Evolutionary conservation across 2,113 vertebrate species (phyloP), one percentile per base, ranked within the genome.

Genomic region (Morphnarchus princeps): DNA sequence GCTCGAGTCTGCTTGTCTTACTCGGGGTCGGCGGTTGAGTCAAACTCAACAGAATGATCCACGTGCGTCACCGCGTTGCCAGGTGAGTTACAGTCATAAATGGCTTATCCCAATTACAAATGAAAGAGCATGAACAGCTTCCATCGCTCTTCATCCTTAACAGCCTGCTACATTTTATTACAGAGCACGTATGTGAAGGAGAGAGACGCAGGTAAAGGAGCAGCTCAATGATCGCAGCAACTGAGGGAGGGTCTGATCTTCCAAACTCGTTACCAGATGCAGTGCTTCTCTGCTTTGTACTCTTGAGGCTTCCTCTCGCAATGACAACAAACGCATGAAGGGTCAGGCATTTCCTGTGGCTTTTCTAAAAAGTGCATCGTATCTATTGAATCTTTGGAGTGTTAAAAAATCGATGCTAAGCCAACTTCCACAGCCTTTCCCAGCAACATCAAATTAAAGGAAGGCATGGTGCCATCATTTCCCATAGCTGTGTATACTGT

Each of bases 391-490:
- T 95, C 70, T 79, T 96, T 69, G 52, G 65, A 93, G 43, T 93
- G 69, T 63, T 89, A 85, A 83, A 94, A 91, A 93, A 71, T 72
- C 14, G 1, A 38, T 91, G 43, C 49, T 66, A 94, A 95, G 89
- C 70, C 94, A 96, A 72, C 31, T 89, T 85, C 66, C 80, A 61
- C 65, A 92, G 80, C 57, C 72, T 82, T 93, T 93, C 62, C 91
- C 73, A 93, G 87, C 81, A 85, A 61, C 32, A 82, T 34, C 77
- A 89, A 61, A 82, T 87, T 92, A 82, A 91, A 87, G 40, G 54
- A 71, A 87, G 87, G 83, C 93, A 92, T 10, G 52, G 69, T 95
- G 94, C 87, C 93, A 73, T 90, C 36, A 80, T 85, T 89, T 84
- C 76, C 76, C 67, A 67, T 92, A 66, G 82, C 45, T 94, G 20